phyloP scores from a whole-genome alignment of 2,113 vertebrate species.

The Chamaetylas fuelleborni region DNA sequence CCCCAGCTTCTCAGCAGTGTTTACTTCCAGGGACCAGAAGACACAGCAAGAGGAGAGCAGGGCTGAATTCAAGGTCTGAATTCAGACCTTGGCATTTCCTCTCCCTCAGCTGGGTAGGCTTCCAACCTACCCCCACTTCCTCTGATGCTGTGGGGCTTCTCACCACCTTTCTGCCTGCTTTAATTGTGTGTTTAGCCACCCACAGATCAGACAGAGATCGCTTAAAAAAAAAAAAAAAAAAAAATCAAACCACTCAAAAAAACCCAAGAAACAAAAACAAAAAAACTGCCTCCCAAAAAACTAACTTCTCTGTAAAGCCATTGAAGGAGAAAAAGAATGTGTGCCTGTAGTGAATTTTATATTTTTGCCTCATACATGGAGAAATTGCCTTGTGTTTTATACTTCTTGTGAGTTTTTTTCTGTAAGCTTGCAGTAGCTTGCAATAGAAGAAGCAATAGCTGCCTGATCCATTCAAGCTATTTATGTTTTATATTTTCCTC shows the following conservation, averaged over 20 bases:
- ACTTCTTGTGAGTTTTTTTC: background rate
- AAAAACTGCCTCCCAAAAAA: background rate
- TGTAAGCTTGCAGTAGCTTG: background rate
- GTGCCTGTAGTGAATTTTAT: background rate
- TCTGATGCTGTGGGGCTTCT: background rate
- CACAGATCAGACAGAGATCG: background rate
- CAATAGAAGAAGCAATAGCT: background rate
- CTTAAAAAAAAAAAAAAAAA: background rate
- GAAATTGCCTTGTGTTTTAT: background rate
- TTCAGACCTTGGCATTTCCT: background rate
- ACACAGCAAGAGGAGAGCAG: background rate
- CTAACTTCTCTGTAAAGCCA: background rate
- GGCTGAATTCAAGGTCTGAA: background rate
- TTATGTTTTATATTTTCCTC: background rate
- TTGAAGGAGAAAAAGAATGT: background rate
- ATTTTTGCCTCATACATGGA: background rate
- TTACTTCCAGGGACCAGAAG: background rate
- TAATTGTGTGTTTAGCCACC: background rate
- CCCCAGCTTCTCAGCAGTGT: accelerated
- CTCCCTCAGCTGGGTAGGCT: background rate
- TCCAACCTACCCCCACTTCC: background rate
- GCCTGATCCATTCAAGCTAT: background rate
- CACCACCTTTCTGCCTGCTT: background rate
- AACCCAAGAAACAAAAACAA: background rate
- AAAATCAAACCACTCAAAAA: background rate